Base-by-base conservation (phyloP, 2,797 vertebrate species). In the Notamacropus eugenii region DNA sequence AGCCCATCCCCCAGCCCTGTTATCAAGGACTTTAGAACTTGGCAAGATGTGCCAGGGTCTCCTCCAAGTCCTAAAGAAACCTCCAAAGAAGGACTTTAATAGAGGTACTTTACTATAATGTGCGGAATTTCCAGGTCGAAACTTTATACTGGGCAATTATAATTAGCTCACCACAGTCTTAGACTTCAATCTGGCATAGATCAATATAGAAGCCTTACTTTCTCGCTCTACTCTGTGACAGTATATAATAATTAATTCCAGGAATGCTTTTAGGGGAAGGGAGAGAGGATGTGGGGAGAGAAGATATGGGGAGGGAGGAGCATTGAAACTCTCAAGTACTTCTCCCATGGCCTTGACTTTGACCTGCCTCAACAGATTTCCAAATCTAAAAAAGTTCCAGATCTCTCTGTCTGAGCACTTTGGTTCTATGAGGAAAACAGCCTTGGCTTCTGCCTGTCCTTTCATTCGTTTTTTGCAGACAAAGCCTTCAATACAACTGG, bases 401-500 rank as follows among this genome's bases (percentile, higher is more conserved):
- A 96, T 93, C 31, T 13, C 1, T 67, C 74, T 52, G 52, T 92
- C 34, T 54, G 0, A 10, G 52, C 93, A 52, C 90, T 46, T 82
- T 82, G 74, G 52, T 92, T 95, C 62, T 96, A 31, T 10, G 93
- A 96, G 91, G 62, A 57, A 96, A 59, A 97, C 92, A 1, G 87
- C 57, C n/a, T 90, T 10, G 22, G 50, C 90, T 95, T 93, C 87
- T 0, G 0, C 91, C 90, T 9, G 52, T 93, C 95, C 92, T 94
- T 95, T 93, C 54, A 52, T 55, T 94, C 34, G 13, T 14, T 56
- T 90, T 91, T 93, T 95, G 95, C 92, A 97, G 95, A 46, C 95
- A 96, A 95, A 94, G 95, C 3, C 92, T 97, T 97, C 96, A 96
- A 97, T 97, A 98, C 92, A 97, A 90, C 90, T 96, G 96, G 54